Conservation (phyloP, 1,140 invertebrate species). For the Battus philenor region DNA sequence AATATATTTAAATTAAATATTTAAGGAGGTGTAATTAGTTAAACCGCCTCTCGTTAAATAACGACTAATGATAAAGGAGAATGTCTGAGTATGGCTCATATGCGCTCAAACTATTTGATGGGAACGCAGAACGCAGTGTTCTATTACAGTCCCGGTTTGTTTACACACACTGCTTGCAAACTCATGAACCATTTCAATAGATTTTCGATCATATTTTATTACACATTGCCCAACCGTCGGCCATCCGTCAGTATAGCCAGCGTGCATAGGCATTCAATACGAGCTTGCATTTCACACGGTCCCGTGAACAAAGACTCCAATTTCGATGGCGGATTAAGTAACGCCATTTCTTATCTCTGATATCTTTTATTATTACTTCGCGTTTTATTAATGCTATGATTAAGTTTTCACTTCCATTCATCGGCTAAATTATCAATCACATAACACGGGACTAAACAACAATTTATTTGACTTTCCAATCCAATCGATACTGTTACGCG, state of each 20-base stretch:
- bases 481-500: too few relatives aligned
- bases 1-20: too few relatives aligned
- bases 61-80: too few relatives aligned
- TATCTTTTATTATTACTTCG: conserved; percentile 13
- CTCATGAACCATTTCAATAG: conserved; percentile 12
- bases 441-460: background rate
- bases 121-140: too few relatives aligned
- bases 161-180: background rate
- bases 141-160: too few relatives aligned
- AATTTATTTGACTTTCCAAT: too few relatives aligned
- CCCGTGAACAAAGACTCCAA: conserved; percentile 38
- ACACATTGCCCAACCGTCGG: conserved; percentile 21
- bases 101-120: too few relatives aligned
- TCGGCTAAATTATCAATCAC: background rate
- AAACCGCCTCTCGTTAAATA: too few relatives aligned
- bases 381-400: conserved; percentile 9
- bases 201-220: conserved; percentile 15
- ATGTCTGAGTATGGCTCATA: too few relatives aligned
- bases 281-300: conserved; percentile 43
- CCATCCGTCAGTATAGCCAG: conserved; percentile 30
- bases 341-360: conserved; percentile 22
- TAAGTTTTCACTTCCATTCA: conserved; percentile 4
- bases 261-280: conserved; percentile 31
- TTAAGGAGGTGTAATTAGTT: too few relatives aligned
- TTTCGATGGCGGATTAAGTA: conserved; percentile 41